A percentile compares a stretch with the other conserved stretches of the same genome.
phyloP scores from a whole-genome alignment of 2,888 invertebrate species.

The Matsumyia berberina region DNA sequence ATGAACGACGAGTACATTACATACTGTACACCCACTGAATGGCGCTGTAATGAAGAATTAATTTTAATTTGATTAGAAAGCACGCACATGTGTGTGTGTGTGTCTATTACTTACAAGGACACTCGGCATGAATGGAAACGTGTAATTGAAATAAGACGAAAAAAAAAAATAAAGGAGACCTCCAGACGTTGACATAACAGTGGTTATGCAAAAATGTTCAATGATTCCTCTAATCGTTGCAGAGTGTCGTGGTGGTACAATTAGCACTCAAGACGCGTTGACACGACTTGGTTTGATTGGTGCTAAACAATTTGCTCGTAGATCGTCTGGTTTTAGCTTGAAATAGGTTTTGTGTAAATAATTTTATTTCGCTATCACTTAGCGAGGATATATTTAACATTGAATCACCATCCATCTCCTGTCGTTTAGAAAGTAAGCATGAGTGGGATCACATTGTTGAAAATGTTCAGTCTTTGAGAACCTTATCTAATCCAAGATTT shows the following conservation, averaged over 20 bases:
- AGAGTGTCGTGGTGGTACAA: slow-evolving; percentile 13
- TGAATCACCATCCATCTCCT: neutral
- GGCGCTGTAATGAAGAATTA: slow-evolving; percentile 23
- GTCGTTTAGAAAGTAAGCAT: too few species aligned
- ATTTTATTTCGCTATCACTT: slow-evolving; percentile 20
- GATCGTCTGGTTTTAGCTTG: slow-evolving; percentile 8
- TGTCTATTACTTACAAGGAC: slow-evolving; percentile 41
- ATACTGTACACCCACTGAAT: slow-evolving; percentile 1
- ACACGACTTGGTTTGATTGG: slow-evolving; percentile 18
- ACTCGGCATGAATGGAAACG: slow-evolving; percentile 15
- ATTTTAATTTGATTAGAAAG: slow-evolving; percentile 49
- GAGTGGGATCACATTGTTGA: too few species aligned
- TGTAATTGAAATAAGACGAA: slow-evolving; percentile 32
- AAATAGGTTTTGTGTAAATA: slow-evolving; percentile 12
- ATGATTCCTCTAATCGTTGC: slow-evolving; percentile 37
- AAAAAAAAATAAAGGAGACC: slow-evolving; percentile 8
- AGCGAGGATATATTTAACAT: neutral
- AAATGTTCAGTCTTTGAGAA: too few species aligned
- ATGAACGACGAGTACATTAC: neutral
- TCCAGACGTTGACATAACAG: slow-evolving; percentile 5
- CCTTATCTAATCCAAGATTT: too few species aligned
- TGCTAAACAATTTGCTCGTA: slow-evolving; percentile 46
- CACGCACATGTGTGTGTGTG: neutral
- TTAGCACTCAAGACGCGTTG: slow-evolving; percentile 25
- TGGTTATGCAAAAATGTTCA: slow-evolving; percentile 31